Evolutionary conservation across 2,888 invertebrate genomes (phyloP), one percentile per base, ranked within the genome.

Genomic region (Xanthia icteritia): DNA sequence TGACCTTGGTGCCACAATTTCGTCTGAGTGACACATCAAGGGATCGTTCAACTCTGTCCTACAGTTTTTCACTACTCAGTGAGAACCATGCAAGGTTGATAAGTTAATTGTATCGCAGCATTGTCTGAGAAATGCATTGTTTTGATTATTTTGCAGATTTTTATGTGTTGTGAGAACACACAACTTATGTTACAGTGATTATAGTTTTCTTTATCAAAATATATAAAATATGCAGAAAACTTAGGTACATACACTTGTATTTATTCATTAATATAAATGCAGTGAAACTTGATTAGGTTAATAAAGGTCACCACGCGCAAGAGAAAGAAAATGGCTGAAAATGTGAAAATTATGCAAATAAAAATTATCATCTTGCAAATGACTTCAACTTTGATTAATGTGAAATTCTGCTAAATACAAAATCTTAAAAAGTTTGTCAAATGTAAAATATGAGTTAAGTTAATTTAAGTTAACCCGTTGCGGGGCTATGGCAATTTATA

Each of bases 1-100:
- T 86, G 88, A 74, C 88, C 86, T 86, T 80, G 82, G 31, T 39
- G 61, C 17, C 42, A 48, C 63, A 73, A 73, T 79, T 79, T 79
- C 31, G 75, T 65, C 61, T 75, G 76, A 80, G 81, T 78, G 81
- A 75, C 75, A 83, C 83, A 82, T 82, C 79, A 89, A 81, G 77
- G 71, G 86, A 87, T 74, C 87, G 69, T 88, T 89, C 84, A 89
- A 80, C 90, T 88, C 72, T 58, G 76, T 79, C 60, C 76, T 61
- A 72, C 68, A 61, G 31, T 77, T 69, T 65, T 54, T 31, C 31
- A 76, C 58, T 17, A 36, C 27, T 68, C 36, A 65, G 15, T 71
- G 74, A 68, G 73, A 82, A 80, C 58, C 39, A 64, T 45, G 42
- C 67, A 81, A 83, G 77, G 73, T 76, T 74, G 70, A 71, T 82